Base-by-base conservation (phyloP, 2,888 invertebrate genomes). In the Diarsia brunnea region DNA sequence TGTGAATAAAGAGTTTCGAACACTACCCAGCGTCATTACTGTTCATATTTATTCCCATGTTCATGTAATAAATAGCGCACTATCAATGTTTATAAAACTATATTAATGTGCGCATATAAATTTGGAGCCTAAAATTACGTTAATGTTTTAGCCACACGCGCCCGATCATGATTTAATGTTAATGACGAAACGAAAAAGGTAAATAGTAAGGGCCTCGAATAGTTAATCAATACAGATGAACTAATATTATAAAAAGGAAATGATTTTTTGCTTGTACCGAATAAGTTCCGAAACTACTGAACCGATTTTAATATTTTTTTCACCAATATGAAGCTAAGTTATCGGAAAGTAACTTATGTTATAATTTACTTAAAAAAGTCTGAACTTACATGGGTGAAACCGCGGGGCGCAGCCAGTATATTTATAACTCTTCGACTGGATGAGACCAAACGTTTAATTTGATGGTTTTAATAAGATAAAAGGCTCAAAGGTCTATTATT, bases 401-500 rank as follows among this genome's bases (percentile, higher is more conserved):
- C 7, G 38, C 8, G 7, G 38, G 38, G 38, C 38, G 5, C 38
- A 38, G 38, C 38, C 8, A 8, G 8, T 38, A 7, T 75, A 68
- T 66, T 68, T 67, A 64, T 69, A 27, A 58, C 19, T 65, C 11
- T 21, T 73, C 31, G 31, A 71, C 49, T 55, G 16, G 60, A 69
- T 45, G 2, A 72, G 19, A 67, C 43, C 61, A 75, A 73, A 49
- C 12, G 65, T 67, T 84, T 64, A 68, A 64, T 77, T 67, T 43
- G 38, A 75, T 68, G 55, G 47, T 76, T 80, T 68, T n/a, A 49
- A 51, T 71, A n/a, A 53, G 19, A 60, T 71, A 81, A 75, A 77
- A 77, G 69, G 75, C 79, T 79, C 64, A 81, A 80, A 84, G 76
- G 70, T 69, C 81, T 79, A 84, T 88, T 86, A 87, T 85, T 84